Evolutionary conservation across 1,140 invertebrate species (phyloP), one percentile per base, ranked within the genome.

Genomic region (Drosophila nannoptera): DNA sequence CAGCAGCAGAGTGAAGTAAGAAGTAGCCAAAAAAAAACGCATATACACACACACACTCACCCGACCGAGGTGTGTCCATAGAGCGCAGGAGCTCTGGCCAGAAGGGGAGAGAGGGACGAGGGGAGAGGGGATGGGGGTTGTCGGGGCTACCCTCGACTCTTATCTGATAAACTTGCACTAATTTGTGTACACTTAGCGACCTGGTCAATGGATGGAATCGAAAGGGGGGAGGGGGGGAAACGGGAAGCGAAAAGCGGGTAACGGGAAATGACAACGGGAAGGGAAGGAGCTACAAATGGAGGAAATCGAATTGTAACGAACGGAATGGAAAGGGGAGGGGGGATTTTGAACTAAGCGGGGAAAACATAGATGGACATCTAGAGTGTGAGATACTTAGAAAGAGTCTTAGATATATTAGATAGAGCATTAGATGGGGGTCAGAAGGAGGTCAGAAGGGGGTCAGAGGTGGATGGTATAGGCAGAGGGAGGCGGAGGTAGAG

Each of bases 151-250:
- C 40, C 5, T 66, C 75, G 71, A 60, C 63, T 69, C 64, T 78
- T 69, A 87, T 87, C 82, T 82, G 82, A 86, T 87, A 87, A 87
- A 81, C 77, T 75, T 87, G 78, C 78, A 78, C 82, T 87, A 87
- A 87, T 87, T 87, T 87, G 82, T 86, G 82, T 87, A 86, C 82
- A 82, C 82, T 87, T 87, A 66, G 73, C 68, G 68, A 65, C 45
- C 55, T 61, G 68, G 78, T 73, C 53, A 35, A 16, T 43, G 46
- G 43, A 29, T 60, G 67, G 56, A 12, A 43, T 49, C 35, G 45
- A 55, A 40, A 70, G 65, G 2, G 40, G 49, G n/a, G 40, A 14
- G 8, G 12, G n/a, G 7, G 40, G 12, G 8, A 9, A 22, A 11
- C 36, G 9, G 29, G 43, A 22, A 22, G 40, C 29, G 16, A 7